Evolutionary conservation across 2,113 vertebrate species (phyloP), one percentile per base, ranked within the genome.

Genomic region (Rhinoptilus africanus): DNA sequence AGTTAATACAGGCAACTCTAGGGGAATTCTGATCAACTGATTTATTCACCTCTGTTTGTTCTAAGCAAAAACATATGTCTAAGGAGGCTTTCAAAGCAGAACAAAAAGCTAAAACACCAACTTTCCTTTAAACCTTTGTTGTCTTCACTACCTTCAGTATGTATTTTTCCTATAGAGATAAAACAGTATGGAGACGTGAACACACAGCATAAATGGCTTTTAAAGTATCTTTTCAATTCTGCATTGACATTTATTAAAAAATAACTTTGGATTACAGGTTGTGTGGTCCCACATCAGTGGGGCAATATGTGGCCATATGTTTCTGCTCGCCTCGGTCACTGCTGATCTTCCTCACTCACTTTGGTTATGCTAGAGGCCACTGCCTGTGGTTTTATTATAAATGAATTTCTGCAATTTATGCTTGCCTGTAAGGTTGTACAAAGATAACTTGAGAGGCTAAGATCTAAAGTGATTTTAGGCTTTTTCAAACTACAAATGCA

Each of bases 11-110:
- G 84, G 89, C 89, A 92, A 87, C 95, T 96, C 95, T 27, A 14
- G 62, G 92, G 93, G 68, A 95, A 95, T 41, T 24, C 79, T 78
- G 83, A 90, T 93, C 90, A 95, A 51, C 88, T 97, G 96, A 97
- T 98, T 97, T 98, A 97, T 96, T 97, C 94, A 97, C 90, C 97
- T 95, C 94, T 97, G 48, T 92, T 94, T 84, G 83, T 97, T 97
- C 96, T 98, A 97, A 98, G 96, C 94, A 97, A 95, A 97, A 98
- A 86, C 97, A 96, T 68, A 96, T 97, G 97, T 97, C 82, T 95
- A 85, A 85, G 91, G 71, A 96, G 85, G 35, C 68, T 96, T 92
- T 97, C 91, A 97, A 91, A 92, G 74, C n/a, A 72, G 79, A 90
- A 84, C 43, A 82, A 94, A 96, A 91, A 85, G 28, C 53, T 86